A percentile compares a stretch with the other conserved stretches of the same genome.
These are phyloP conservation scores for Crossocerus cetratus DNA, from an alignment of 2,888 invertebrate genomes.

Conservation along the genomic window DNA sequence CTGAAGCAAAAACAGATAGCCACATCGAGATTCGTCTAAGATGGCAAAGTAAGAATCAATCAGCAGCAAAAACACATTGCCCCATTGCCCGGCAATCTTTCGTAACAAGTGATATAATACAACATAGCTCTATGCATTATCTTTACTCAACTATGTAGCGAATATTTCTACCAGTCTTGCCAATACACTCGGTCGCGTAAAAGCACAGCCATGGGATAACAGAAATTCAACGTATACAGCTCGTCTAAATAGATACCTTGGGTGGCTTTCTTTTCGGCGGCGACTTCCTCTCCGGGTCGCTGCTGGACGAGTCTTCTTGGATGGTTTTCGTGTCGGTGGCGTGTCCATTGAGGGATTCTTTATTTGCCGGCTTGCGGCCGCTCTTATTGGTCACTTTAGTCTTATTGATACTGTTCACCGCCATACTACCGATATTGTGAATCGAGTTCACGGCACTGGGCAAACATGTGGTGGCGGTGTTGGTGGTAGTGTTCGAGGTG, in stretches of 20 bases:
- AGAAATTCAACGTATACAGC: slow-evolving; percentile 19
- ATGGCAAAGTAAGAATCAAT: no score
- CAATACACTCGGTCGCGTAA: no score
- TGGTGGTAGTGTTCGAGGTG: slow-evolving; percentile 71
- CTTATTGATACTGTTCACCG: slow-evolving; percentile 82
- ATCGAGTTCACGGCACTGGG: slow-evolving; percentile 79
- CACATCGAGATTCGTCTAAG: no score
- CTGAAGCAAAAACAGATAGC: no score
- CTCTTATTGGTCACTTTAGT: slow-evolving; percentile 77
- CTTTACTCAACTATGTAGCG: no score
- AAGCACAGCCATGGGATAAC: no score
- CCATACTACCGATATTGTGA: slow-evolving; percentile 81
- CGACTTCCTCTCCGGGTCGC: slow-evolving; percentile 81
- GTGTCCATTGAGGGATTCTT: slow-evolving; percentile 78
- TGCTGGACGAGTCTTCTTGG: slow-evolving; percentile 83
- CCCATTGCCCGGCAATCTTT: no score
- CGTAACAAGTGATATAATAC: no score
- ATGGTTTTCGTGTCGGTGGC: slow-evolving; percentile 78
- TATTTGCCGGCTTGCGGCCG: slow-evolving; percentile 76
- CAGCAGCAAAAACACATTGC: no score
- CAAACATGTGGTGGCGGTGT: slow-evolving; percentile 72
- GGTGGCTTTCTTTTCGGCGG: slow-evolving; percentile 84
- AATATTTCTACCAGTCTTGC: no score
- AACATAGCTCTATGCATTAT: no score
- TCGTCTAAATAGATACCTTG: slow-evolving; percentile 75